Percentiles rank a stretch among this genome's conserved stretches.
phyloP scores from a whole-genome alignment of 2,113 vertebrate species.

The Prochilodus magdalenae region DNA sequence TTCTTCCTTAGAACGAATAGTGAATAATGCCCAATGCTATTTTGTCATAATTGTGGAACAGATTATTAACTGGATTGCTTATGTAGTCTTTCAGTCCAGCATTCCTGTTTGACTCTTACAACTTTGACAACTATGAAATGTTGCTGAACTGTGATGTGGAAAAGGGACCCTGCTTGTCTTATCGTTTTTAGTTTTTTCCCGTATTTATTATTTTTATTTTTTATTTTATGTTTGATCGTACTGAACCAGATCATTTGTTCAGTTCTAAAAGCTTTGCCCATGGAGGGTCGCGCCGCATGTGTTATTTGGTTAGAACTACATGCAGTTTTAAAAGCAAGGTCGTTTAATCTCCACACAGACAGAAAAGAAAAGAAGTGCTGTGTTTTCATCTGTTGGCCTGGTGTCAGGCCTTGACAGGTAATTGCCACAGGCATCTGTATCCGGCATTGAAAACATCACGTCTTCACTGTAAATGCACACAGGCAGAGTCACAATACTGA shows the following conservation, averaged over 20 bases:
- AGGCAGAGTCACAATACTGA: slow-evolving; percentile 58
- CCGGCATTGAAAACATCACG: slow-evolving; percentile 61
- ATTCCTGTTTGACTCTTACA: not conserved
- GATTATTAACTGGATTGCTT: not conserved
- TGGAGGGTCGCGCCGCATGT: not conserved
- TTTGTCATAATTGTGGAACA: not conserved
- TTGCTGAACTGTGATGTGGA: not conserved
- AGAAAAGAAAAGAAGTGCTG: not conserved
- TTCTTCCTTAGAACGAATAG: no score
- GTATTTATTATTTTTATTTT: not conserved
- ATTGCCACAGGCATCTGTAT: slow-evolving; percentile 46
- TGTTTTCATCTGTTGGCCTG: not conserved
- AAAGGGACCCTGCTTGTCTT: not conserved
- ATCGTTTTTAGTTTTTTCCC: not conserved
- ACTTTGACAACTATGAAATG: not conserved
- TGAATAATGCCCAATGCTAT: not conserved
- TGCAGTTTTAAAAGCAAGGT: not conserved
- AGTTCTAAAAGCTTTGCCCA: slow-evolving; percentile 1
- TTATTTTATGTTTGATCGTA: not conserved
- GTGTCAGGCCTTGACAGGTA: not conserved
- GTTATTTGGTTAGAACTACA: slow-evolving; percentile 12
- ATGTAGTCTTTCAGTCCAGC: not conserved
- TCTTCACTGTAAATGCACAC: slow-evolving; percentile 69
- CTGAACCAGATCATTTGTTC: not conserved
- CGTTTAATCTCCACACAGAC: slow-evolving; percentile 11